Conservation (phyloP, 2,113 vertebrate species). For the Myrmecobius fasciatus region DNA sequence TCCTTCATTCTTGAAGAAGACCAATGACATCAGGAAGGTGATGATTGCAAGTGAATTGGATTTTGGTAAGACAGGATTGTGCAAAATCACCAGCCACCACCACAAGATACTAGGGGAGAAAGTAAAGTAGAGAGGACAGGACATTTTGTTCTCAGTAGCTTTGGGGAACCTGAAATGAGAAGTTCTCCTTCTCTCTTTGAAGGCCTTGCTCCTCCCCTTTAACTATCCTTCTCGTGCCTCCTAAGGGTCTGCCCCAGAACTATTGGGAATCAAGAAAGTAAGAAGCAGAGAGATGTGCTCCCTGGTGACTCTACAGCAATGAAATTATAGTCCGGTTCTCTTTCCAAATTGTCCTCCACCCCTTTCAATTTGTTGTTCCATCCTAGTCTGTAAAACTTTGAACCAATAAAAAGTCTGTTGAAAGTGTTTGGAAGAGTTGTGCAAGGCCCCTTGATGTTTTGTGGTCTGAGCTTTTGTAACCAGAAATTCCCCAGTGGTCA, state of each 20-base stretch:
- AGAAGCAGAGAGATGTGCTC: not conserved
- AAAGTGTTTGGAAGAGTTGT: not conserved
- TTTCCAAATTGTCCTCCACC: not conserved
- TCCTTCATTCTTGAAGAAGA: too few relatives aligned
- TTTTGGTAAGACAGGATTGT: too few relatives aligned
- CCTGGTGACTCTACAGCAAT: not conserved
- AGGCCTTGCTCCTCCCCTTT: not conserved
- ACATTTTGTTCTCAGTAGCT: not conserved
- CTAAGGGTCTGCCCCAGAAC: not conserved
- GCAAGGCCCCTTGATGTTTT: not conserved
- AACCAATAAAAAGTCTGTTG: constrained; percentile 2
- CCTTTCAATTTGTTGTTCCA: not conserved
- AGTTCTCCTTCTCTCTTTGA: not conserved
- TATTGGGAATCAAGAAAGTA: not conserved
- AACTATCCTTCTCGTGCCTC: not conserved
- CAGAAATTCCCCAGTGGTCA: not conserved
- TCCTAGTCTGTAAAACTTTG: not conserved
- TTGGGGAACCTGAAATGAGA: not conserved
- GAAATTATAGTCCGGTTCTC: not conserved
- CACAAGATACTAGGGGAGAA: not conserved
- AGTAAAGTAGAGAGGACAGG: not conserved
- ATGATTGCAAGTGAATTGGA: too few relatives aligned
- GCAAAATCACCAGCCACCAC: too few relatives aligned
- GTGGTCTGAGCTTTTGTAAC: not conserved
- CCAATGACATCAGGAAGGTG: too few relatives aligned